Percentiles rank a stretch among this genome's conserved stretches.
phyloP scores from a whole-genome alignment of 2,113 vertebrate genomes.

The Galemys pyrenaicus region DNA sequence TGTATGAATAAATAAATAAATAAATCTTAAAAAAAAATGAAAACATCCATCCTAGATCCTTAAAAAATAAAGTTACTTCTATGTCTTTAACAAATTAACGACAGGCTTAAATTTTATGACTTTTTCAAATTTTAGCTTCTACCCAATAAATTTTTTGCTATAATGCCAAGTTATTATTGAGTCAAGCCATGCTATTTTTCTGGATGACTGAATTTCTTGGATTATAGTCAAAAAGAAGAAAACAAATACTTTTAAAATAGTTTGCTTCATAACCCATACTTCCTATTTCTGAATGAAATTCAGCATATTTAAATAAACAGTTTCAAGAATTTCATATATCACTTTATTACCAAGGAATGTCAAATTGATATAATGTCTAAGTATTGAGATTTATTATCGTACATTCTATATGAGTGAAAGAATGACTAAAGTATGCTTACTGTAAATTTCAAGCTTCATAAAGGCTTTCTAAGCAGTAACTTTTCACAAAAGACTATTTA shows the following conservation, averaged over 20 bases:
- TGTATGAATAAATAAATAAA: no score
- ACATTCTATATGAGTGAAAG: constrained; percentile 25
- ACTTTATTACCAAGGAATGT: neutral
- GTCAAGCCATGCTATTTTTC: neutral
- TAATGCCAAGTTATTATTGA: neutral
- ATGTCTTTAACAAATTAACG: neutral
- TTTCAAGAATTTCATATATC: neutral
- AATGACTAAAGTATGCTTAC: constrained; percentile 38
- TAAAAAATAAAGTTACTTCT: no score
- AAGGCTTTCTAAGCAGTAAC: constrained; percentile 57
- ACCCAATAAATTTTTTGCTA: neutral
- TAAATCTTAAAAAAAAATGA: no score
- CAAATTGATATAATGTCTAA: neutral
- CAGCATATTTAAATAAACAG: neutral
- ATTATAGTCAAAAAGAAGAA: neutral
- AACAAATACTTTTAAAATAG: neutral
- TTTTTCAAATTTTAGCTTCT: neutral
- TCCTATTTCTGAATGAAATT: neutral
- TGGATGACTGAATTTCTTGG: neutral
- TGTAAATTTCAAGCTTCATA: constrained; percentile 64
- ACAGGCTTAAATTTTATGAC: neutral
- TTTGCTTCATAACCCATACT: neutral
- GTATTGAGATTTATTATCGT: constrained; percentile 10
- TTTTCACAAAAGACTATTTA: constrained; percentile 59
- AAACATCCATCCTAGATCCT: no score